phyloP scores from a whole-genome alignment of 2,888 invertebrate genomes.

The Panopea generosa region DNA sequence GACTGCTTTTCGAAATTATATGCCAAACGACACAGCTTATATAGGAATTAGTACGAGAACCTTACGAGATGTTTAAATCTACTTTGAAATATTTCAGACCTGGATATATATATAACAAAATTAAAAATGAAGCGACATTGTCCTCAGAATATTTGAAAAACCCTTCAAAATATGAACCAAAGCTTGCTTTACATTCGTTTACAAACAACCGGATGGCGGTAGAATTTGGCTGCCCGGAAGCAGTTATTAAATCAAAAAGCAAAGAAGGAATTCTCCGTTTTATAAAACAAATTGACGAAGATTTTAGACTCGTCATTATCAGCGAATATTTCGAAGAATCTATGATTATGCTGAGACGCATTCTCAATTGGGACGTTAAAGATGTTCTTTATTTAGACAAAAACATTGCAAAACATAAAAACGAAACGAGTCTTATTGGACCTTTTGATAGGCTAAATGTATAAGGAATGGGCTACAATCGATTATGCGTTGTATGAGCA shows the following conservation, averaged over 20 bases:
- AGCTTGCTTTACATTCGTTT: slow-evolving; percentile 27
- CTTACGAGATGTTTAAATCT: slow-evolving; percentile 64
- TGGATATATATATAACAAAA: slow-evolving; percentile 46
- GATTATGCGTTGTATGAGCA: slow-evolving; percentile 63
- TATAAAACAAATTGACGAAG: slow-evolving; percentile 45
- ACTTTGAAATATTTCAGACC: slow-evolving; percentile 55
- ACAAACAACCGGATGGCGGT: slow-evolving; percentile 63
- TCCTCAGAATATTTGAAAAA: slow-evolving; percentile 53
- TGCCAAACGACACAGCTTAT: slow-evolving; percentile 61
- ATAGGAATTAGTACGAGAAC: slow-evolving; percentile 64
- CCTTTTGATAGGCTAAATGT: slow-evolving; percentile 56
- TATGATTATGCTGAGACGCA: slow-evolving; percentile 53
- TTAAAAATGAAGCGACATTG: slow-evolving; percentile 26
- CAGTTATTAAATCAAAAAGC: slow-evolving; percentile 36
- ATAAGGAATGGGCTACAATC: slow-evolving; percentile 54
- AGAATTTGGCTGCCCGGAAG: slow-evolving; percentile 59
- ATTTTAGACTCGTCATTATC: slow-evolving; percentile 61
- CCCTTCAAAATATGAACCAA: slow-evolving; percentile 61
- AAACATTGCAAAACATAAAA: slow-evolving; percentile 50
- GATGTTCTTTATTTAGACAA: slow-evolving; percentile 60
- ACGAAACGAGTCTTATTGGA: slow-evolving; percentile 44
- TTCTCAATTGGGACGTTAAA: slow-evolving; percentile 60
- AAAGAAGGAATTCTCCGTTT: slow-evolving; percentile 29
- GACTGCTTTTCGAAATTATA: slow-evolving; percentile 41
- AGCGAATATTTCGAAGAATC: slow-evolving; percentile 66